phyloP scores from a whole-genome alignment of 2,113 vertebrate genomes.

The Puma concolor region DNA sequence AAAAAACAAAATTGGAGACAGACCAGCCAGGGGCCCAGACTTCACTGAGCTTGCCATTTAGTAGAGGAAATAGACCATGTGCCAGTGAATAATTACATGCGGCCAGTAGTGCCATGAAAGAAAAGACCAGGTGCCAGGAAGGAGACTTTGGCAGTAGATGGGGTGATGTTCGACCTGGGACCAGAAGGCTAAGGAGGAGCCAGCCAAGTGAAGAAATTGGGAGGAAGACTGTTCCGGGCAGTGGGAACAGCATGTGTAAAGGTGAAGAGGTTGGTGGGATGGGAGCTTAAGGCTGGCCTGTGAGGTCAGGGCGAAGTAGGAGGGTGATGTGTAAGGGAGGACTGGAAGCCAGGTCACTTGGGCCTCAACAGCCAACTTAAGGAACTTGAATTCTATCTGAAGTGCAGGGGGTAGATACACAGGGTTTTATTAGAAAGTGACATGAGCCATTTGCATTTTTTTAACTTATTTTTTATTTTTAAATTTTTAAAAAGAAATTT shows the following conservation, averaged over 20 bases:
- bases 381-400: background rate
- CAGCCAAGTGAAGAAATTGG: background rate
- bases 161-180: background rate
- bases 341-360: background rate
- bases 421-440: background rate
- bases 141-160: background rate
- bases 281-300: background rate
- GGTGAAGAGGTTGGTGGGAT: background rate
- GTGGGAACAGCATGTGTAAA: background rate
- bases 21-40: background rate
- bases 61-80: background rate
- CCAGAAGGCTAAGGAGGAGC: background rate
- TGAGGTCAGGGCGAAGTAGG: background rate
- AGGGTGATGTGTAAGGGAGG: background rate
- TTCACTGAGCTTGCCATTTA: background rate
- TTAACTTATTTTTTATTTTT: background rate
- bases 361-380: background rate
- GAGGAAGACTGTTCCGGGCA: background rate
- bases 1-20: background rate
- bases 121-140: background rate
- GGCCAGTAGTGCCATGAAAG: background rate
- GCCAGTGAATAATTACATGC: rapidly evolving
- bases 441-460: background rate
- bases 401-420: background rate
- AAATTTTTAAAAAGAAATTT: no score